phyloP scores from a whole-genome alignment of 2,113 vertebrate genomes.

The Dunckerocampus dactyliophorus region DNA sequence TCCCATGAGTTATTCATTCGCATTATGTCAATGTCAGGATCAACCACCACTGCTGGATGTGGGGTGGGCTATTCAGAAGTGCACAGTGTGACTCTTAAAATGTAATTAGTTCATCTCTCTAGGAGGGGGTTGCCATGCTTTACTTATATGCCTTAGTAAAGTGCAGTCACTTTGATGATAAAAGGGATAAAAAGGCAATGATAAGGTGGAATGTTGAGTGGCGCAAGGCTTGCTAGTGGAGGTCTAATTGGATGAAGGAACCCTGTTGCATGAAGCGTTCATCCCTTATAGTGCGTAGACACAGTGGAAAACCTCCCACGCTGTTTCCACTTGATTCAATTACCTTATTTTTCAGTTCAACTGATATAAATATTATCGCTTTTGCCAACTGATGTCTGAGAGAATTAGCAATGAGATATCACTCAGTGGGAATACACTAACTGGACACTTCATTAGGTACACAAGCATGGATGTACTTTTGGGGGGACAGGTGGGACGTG shows the following conservation, averaged over 20 bases:
- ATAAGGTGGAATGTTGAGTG: constrained; percentile 66
- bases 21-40: constrained; percentile 42
- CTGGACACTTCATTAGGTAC: not conserved
- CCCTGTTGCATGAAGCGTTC: constrained; percentile 68
- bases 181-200: constrained; percentile 64
- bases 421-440: not conserved
- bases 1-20: constrained; percentile 20
- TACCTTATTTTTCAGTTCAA: constrained; percentile 69
- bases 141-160: constrained; percentile 70
- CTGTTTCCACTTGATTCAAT: constrained; percentile 71
- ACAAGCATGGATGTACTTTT: too few species aligned
- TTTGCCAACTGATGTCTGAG: constrained; percentile 65
- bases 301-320: constrained; percentile 67
- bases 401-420: constrained; percentile 55
- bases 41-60: constrained; percentile 32
- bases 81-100: constrained; percentile 66
- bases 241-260: constrained; percentile 75
- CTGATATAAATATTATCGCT: constrained; percentile 68
- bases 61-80: constrained; percentile 36
- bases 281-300: constrained; percentile 61
- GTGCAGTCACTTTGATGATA: constrained; percentile 72
- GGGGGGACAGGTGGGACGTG: too few species aligned
- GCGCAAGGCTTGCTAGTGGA: constrained; percentile 60
- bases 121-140: constrained; percentile 60
- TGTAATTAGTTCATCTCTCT: constrained; percentile 70